Evolutionary conservation across 2,113 vertebrate species (phyloP), one percentile per base, ranked within the genome.

Genomic region (Bos indicus): DNA sequence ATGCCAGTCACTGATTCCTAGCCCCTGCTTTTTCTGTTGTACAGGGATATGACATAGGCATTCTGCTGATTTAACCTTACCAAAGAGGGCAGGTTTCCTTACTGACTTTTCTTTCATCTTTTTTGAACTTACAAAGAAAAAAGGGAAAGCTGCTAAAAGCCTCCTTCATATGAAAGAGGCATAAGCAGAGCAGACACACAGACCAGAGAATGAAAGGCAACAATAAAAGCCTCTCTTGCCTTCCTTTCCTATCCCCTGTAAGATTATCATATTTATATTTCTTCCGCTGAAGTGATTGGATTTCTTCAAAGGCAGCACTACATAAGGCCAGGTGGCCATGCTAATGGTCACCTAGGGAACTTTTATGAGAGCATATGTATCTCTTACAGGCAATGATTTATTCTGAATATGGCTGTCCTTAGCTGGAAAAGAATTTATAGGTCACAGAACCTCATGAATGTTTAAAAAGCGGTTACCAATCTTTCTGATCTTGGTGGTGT

Each of bases 401-500:
- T 92, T 96, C 95, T 94, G 94, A 97, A 91, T 92, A 51, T 84
- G 87, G 81, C 51, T 0, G 2, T 91, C 83, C 95, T 80, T 81
- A 89, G 88, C 96, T 97, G 86, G 82, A 86, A 80, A 92, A 97
- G 86, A 85, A 95, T 98, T 97, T 96, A 87, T 80, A 96, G 91
- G 97, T 97, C 97, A 97, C 46, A 94, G 94, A 97, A 90, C 51
- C 95, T 94, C 87, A 97, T 93, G 95, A 95, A 97, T 96, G 97
- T 98, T 98, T 97, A 93, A 95, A 98, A 97, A 98, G 93, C 98
- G 98, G 98, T 97, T 98, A 97, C 97, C 97, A 97, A 96, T 98
- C 97, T 98, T 95, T 98, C 97, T 97, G 92, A 98, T 98, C 98
- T 97, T 57, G 62, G 90, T 98, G 43, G 86, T 97, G 97, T 97